Percentiles rank a stretch among this genome's conserved stretches.
phyloP scores from a whole-genome alignment of 2,888 invertebrate genomes.

The Platycheirus rosarum region DNA sequence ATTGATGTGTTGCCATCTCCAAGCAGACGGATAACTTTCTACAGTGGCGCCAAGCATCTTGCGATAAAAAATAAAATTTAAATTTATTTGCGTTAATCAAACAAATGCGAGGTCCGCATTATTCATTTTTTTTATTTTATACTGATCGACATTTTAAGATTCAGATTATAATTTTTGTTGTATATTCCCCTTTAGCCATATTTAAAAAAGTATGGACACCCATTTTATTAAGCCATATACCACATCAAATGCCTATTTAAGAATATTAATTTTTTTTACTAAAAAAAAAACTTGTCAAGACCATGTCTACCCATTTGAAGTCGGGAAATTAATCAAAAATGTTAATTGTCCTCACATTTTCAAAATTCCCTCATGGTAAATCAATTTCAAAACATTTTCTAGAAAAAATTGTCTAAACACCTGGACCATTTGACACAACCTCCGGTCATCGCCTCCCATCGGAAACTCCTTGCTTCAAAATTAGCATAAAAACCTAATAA shows the following conservation, averaged over 20 bases:
- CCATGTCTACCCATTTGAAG: slow-evolving; percentile 9
- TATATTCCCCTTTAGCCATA: slow-evolving; percentile 2
- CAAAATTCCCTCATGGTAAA: slow-evolving; percentile 31
- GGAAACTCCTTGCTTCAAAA: slow-evolving; percentile 10
- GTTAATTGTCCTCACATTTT: slow-evolving; percentile 48
- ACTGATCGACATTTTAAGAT: slow-evolving; percentile 35
- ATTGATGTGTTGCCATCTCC: slow-evolving; percentile 2
- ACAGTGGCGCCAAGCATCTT: slow-evolving; percentile 54
- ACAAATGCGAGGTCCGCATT: slow-evolving; percentile 29
- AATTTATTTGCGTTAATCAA: slow-evolving; percentile 14
- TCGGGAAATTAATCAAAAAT: slow-evolving; percentile 61
- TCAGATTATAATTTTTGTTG: slow-evolving; percentile 13
- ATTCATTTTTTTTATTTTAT: slow-evolving; percentile 9
- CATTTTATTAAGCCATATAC: slow-evolving; percentile 49
- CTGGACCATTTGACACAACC: slow-evolving; percentile 55
- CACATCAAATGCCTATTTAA: slow-evolving; percentile 18
- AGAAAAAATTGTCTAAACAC: slow-evolving; percentile 27
- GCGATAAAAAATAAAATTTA: not conserved
- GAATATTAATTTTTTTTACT: too few relatives aligned
- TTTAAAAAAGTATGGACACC: not conserved
- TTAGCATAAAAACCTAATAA: slow-evolving; percentile 63
- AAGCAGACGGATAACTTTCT: slow-evolving; percentile 53
- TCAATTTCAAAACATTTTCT: slow-evolving; percentile 9
- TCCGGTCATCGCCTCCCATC: too few relatives aligned
- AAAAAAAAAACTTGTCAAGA: slow-evolving; percentile 4